Evolutionary conservation across 2,888 invertebrate species (phyloP).

Genomic region (Drosophila cracens): DNA sequence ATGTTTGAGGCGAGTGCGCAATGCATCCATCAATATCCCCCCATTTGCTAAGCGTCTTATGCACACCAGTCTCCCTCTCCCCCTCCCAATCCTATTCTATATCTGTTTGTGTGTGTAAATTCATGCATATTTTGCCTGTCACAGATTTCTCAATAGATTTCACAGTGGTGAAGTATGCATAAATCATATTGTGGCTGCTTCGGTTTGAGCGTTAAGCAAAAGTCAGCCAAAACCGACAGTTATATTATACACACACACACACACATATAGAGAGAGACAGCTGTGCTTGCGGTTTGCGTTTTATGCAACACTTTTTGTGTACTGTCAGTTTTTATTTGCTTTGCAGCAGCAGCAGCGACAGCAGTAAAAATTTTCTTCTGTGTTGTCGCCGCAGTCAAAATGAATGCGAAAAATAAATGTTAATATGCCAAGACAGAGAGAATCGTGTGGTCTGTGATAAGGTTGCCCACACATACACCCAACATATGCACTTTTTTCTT

Average conservation of each 20-base stretch:
- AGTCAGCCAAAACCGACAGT: conserved; percentile 66
- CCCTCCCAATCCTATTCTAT: neutral
- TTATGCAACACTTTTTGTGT: conserved; percentile 50
- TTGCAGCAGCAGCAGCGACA: conserved; percentile 32
- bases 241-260: conserved; percentile 30
- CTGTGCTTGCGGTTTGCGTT: conserved; percentile 59
- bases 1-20: conserved; percentile 25
- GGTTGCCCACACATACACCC: conserved; percentile 22
- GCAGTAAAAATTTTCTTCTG: conserved; percentile 70
- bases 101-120: conserved; percentile 1
- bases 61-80: neutral
- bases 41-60: conserved; percentile 50
- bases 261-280: conserved; percentile 25
- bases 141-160: conserved; percentile 79
- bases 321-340: conserved; percentile 67
- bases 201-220: conserved; percentile 65
- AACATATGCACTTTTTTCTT: neutral
- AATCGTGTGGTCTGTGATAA: conserved; percentile 53
- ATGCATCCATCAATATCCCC: conserved; percentile 54
- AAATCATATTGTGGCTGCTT: conserved; percentile 67
- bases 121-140: conserved; percentile 69
- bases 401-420: conserved; percentile 79
- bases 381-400: conserved; percentile 72
- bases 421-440: conserved; percentile 66
- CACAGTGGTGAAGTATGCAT: conserved; percentile 66